Evolutionary conservation across 37 sponge, comb jelly and placozoan species (phyloP).

Genomic region (Tethya wilhelma): DNA sequence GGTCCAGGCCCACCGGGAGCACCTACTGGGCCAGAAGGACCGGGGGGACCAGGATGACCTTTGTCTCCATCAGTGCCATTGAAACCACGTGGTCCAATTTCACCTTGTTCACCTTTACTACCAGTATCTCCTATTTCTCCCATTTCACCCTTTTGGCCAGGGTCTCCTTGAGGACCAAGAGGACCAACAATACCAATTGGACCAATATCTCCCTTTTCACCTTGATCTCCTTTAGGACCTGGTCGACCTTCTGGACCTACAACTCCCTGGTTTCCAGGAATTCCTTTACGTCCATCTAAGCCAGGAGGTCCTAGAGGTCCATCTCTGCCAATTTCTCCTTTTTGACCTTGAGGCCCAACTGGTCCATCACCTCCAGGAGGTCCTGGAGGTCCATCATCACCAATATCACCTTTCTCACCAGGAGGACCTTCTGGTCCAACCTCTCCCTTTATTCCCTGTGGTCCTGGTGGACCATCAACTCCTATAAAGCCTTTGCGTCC

Average conservation of each 20-base stretch:
- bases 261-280: conserved; percentile 22
- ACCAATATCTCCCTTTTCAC: not conserved
- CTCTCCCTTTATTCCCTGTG: not conserved
- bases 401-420: not conserved
- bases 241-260: conserved; percentile 11
- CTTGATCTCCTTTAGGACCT: not conserved
- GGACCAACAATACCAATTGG: not conserved
- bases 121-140: conserved; percentile 28
- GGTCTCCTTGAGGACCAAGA: not conserved
- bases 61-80: no score
- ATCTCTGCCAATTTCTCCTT: no score
- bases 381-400: not conserved
- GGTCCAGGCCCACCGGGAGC: no score
- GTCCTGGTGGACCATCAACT: not conserved
- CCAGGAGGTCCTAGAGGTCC: no score
- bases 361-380: not conserved
- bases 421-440: not conserved
- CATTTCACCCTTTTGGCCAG: not conserved
- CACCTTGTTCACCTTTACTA: conserved; percentile 14
- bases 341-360: not conserved
- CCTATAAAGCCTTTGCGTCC: not conserved
- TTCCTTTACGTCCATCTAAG: no score
- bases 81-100: no score
- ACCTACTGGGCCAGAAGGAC: no score
- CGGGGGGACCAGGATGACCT: no score